A percentile compares a stretch with the other conserved stretches of the same genome.
Conservation (phyloP, 2,888 invertebrate genomes). For the Nephrotoma flavescens region DNA sequence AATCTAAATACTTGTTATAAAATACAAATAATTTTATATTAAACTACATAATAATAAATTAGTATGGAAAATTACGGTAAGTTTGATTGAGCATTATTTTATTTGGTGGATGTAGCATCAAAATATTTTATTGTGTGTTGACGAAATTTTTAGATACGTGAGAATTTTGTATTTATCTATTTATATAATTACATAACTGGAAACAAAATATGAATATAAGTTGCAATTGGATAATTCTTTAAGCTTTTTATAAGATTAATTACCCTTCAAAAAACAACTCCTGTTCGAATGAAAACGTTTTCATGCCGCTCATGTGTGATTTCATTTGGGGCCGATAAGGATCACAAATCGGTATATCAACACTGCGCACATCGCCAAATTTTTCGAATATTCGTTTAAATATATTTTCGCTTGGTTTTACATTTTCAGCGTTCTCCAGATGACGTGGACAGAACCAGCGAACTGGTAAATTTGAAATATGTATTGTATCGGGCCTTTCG, state of each 20-base stretch:
- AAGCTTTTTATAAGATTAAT: neutral
- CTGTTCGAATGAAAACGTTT: constrained; percentile 64
- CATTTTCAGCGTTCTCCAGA: constrained; percentile 43
- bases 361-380: constrained; percentile 73
- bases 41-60: too few species aligned
- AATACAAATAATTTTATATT: too few species aligned
- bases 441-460: constrained; percentile 71
- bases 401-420: constrained; percentile 58
- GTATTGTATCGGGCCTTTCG: constrained; percentile 88
- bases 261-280: constrained; percentile 82
- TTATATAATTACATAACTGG: constrained; percentile 41
- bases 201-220: neutral
- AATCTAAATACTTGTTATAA: too few species aligned
- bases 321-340: constrained; percentile 73
- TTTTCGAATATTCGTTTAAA: constrained; percentile 72
- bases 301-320: constrained; percentile 59
- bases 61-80: too few species aligned
- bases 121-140: too few species aligned
- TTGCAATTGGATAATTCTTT: neutral
- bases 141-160: too few species aligned
- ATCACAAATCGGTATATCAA: constrained; percentile 85
- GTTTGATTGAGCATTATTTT: too few species aligned
- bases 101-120: too few species aligned
- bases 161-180: too few species aligned
- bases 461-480: constrained; percentile 71